Conservation (phyloP, 2,888 invertebrate genomes). For the Dasysyrphus albostriatus region DNA sequence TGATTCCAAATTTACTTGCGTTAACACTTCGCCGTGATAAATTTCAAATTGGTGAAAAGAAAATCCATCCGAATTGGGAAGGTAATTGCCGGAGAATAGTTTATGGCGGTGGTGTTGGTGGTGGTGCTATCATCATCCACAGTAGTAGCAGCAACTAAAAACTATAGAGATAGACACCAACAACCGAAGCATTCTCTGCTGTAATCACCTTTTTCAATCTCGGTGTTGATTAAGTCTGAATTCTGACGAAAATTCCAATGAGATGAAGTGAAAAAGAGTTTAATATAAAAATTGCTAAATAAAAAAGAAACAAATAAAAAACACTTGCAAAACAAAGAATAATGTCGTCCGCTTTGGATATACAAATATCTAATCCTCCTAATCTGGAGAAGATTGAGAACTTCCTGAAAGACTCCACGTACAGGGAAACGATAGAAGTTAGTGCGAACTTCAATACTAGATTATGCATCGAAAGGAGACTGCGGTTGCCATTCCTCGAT, state of each 20-base stretch:
- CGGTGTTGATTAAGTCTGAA: constrained; percentile 31
- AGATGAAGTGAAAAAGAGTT: constrained; percentile 56
- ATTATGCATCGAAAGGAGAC: constrained; percentile 94
- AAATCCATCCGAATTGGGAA: constrained; percentile 64
- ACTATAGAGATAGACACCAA: constrained; percentile 57
- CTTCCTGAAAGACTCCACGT: constrained; percentile 94
- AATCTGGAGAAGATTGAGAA: constrained; percentile 91
- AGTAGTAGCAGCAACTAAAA: constrained; percentile 44
- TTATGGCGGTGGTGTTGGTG: constrained; percentile 74
- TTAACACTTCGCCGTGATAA: constrained; percentile 18
- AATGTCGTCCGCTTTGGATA: constrained; percentile 86
- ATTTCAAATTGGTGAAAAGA: constrained; percentile 44
- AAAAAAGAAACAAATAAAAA: constrained; percentile 40
- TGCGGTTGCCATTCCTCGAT: constrained; percentile 97
- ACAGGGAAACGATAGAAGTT: constrained; percentile 96
- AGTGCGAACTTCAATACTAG: constrained; percentile 97
- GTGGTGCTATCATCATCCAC: constrained; percentile 63
- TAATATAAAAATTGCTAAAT: neutral
- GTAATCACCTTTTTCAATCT: constrained; percentile 64
- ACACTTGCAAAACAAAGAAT: constrained; percentile 40
- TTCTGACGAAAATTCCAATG: constrained; percentile 40
- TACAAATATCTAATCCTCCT: constrained; percentile 88
- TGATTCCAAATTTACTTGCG: neutral
- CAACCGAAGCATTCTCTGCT: constrained; percentile 37
- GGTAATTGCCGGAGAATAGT: constrained; percentile 72